phyloP scores from a whole-genome alignment of 2,113 vertebrate genomes.

The Origma solitaria region DNA sequence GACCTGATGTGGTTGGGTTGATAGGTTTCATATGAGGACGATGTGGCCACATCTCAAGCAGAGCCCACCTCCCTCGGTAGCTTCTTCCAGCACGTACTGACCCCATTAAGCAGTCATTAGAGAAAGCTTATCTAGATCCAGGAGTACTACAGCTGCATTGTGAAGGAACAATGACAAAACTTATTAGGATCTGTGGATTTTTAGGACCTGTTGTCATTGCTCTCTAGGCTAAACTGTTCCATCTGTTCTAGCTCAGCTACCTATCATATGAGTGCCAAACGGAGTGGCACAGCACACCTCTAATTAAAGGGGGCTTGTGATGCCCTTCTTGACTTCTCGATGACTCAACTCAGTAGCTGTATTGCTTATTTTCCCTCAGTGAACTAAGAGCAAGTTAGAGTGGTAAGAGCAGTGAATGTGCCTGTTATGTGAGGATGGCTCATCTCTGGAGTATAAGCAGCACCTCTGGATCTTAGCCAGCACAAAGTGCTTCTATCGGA shows the following conservation, averaged over 20 bases:
- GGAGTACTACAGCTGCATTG: neutral
- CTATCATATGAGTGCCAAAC: neutral
- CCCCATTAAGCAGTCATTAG: neutral
- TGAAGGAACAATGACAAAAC: neutral
- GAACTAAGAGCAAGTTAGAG: neutral
- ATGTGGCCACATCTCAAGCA: neutral
- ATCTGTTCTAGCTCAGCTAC: neutral
- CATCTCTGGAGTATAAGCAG: neutral
- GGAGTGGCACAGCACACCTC: neutral
- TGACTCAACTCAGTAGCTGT: neutral
- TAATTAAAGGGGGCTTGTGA: neutral
- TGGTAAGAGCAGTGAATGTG: neutral
- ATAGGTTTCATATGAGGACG: neutral
- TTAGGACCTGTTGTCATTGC: neutral
- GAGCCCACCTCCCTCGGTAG: neutral
- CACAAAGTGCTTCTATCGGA: neutral
- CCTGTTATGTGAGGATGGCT: neutral
- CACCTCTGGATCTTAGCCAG: neutral
- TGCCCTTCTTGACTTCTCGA: neutral
- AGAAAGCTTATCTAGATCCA: neutral
- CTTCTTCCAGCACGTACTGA: neutral
- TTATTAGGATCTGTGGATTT: neutral
- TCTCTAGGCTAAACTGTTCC: neutral
- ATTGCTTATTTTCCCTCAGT: neutral
- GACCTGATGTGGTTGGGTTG: neutral